phyloP scores from a whole-genome alignment of 2,888 invertebrate species.

The Lucinisca nassula region DNA sequence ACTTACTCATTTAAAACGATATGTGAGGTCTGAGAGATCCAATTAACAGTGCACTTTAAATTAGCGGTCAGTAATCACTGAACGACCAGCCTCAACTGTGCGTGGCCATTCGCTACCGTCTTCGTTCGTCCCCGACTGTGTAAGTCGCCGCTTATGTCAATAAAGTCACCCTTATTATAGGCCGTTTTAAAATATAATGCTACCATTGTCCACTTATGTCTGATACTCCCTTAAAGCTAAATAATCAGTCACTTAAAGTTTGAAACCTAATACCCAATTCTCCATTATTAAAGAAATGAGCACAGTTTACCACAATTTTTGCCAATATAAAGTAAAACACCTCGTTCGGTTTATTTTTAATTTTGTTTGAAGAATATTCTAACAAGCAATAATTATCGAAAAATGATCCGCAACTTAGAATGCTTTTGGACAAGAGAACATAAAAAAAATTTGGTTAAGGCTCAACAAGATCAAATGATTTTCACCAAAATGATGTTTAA shows the following conservation, averaged over 20 bases:
- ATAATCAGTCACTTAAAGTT: conserved; percentile 47
- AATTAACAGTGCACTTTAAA: not conserved
- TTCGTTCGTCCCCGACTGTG: conserved; percentile 6
- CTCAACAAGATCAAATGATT: conserved; percentile 61
- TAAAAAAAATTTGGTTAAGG: conserved; percentile 47
- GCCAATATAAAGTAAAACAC: conserved; percentile 63
- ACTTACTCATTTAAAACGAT: conserved; percentile 52
- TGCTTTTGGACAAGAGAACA: conserved; percentile 38
- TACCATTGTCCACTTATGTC: conserved; percentile 13
- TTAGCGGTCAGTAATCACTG: not conserved
- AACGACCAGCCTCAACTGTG: not conserved
- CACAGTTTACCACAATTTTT: conserved; percentile 64
- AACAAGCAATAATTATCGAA: conserved; percentile 66
- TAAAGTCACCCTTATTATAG: conserved; percentile 31
- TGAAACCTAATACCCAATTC: conserved; percentile 51
- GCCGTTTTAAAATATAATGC: conserved; percentile 23
- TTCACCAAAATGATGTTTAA: conserved; percentile 21
- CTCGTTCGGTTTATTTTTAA: conserved; percentile 67
- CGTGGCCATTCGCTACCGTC: not conserved
- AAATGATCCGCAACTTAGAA: conserved; percentile 54
- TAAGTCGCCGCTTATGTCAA: conserved; percentile 1
- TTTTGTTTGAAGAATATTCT: conserved; percentile 65
- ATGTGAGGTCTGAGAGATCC: conserved; percentile 45
- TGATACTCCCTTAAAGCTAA: conserved; percentile 14
- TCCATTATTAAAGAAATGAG: conserved; percentile 57